Evolutionary conservation across 2,113 vertebrate species (phyloP).

Genomic region (Atractosteus spatula): DNA sequence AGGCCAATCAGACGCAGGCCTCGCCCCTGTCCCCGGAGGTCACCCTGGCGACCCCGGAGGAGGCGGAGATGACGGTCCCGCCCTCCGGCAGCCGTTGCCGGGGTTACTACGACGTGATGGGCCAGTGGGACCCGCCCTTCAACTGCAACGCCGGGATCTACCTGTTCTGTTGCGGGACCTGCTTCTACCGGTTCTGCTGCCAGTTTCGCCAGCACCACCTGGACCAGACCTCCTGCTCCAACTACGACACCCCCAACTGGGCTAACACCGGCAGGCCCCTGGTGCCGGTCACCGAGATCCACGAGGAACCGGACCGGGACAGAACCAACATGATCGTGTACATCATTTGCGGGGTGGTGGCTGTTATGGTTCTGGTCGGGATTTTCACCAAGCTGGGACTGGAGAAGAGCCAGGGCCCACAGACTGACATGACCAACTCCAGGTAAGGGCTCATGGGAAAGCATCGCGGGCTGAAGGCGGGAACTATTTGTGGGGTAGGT

Average conservation of each 20-base stretch:
- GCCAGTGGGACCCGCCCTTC: slow-evolving; percentile 96
- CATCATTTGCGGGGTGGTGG: slow-evolving; percentile 90
- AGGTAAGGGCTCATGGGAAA: slow-evolving; percentile 64
- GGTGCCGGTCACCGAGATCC: slow-evolving; percentile 69
- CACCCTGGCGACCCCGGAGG: slow-evolving; percentile 59
- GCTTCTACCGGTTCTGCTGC: slow-evolving; percentile 96
- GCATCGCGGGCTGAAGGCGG: too few relatives aligned
- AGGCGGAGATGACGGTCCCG: slow-evolving; percentile 42
- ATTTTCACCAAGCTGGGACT: slow-evolving; percentile 88
- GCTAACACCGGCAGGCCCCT: slow-evolving; percentile 78
- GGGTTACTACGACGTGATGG: slow-evolving; percentile 97
- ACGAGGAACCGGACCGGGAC: slow-evolving; percentile 74
- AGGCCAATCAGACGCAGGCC: slow-evolving; percentile 53
- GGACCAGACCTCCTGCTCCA: slow-evolving; percentile 86
- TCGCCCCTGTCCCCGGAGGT: slow-evolving; percentile 51
- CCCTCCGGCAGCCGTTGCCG: slow-evolving; percentile 75
- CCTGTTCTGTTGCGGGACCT: slow-evolving; percentile 94
- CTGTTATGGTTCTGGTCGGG: slow-evolving; percentile 87
- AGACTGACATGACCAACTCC: slow-evolving; percentile 81
- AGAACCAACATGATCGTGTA: slow-evolving; percentile 92
- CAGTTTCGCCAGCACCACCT: slow-evolving; percentile 85
- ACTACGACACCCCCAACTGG: slow-evolving; percentile 89
- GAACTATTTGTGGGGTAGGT: neutral
- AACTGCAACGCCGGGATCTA: slow-evolving; percentile 92
- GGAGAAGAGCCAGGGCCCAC: slow-evolving; percentile 81